A percentile compares a stretch with the other conserved stretches of the same genome.
Conservation (phyloP, 2,888 invertebrate genomes). For the Latheticus oryzae region DNA sequence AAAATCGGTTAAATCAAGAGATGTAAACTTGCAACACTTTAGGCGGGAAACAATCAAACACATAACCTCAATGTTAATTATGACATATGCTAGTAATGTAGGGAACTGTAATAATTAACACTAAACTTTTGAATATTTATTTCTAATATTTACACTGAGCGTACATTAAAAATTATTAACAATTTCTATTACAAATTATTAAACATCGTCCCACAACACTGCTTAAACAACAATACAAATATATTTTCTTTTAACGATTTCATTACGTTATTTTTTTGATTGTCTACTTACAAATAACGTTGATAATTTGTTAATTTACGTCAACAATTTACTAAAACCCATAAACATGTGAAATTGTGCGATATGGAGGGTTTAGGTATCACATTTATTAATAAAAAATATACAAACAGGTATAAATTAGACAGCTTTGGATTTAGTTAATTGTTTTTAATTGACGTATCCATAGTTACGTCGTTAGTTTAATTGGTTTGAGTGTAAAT, state of each 20-base stretch:
- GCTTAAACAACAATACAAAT: conserved; percentile 28
- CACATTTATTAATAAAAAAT: conserved; percentile 39
- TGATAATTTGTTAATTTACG: conserved; percentile 27
- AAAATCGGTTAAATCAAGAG: too few relatives aligned
- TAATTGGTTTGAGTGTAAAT: conserved; percentile 3
- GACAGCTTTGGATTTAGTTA: not conserved
- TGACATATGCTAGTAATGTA: not conserved
- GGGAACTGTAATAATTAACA: conserved; percentile 1
- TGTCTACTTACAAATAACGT: conserved; percentile 34
- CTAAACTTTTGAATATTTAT: conserved; percentile 7
- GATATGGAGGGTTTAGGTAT: conserved; percentile 45
- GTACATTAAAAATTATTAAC: conserved; percentile 36
- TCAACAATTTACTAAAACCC: conserved; percentile 32
- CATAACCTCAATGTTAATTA: conserved; percentile 3
- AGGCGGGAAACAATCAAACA: conserved; percentile 3
- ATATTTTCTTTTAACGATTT: conserved; percentile 18
- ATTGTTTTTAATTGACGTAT: conserved; percentile 20
- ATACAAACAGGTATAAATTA: too few relatives aligned
- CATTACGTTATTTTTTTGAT: conserved; percentile 24
- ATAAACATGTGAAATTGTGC: conserved; percentile 41
- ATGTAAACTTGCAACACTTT: conserved; percentile 1
- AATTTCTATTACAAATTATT: conserved; percentile 28
- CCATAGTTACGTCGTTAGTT: conserved; percentile 18
- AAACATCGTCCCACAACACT: conserved; percentile 25
- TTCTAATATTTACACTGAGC: conserved; percentile 22